Percentiles rank a stretch among this genome's conserved stretches.
Evolutionary conservation across 2,888 invertebrate species (phyloP).

Genomic region (Tiphia femorata): DNA sequence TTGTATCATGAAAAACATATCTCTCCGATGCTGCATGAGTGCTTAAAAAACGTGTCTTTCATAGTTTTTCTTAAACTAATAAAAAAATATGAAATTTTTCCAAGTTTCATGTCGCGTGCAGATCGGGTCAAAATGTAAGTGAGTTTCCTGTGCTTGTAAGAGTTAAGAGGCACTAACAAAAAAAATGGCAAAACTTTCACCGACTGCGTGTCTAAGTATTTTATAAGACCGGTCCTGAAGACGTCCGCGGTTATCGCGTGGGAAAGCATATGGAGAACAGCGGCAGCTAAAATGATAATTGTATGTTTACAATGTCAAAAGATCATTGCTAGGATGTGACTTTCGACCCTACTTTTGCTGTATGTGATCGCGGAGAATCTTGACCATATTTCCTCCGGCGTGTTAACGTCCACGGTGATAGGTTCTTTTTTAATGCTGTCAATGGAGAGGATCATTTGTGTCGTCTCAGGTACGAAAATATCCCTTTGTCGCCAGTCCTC

Average conservation of each 20-base stretch:
- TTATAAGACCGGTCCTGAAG: conserved; percentile 67
- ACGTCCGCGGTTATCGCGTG: conserved; percentile 68
- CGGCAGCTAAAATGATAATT: conserved; percentile 46
- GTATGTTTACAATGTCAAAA: background rate
- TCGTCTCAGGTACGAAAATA: background rate
- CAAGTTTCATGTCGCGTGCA: too few relatives aligned
- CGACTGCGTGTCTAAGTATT: conserved; percentile 51
- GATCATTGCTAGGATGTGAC: too few relatives aligned
- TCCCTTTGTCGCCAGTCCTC: conserved; percentile 23
- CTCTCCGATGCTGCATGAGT: too few relatives aligned
- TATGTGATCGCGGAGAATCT: background rate
- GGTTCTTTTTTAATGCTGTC: background rate
- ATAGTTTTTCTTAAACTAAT: too few relatives aligned
- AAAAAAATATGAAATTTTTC: too few relatives aligned
- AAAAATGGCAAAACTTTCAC: too few relatives aligned
- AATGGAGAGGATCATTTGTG: background rate
- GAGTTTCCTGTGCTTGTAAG: too few relatives aligned
- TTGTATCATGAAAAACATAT: too few relatives aligned
- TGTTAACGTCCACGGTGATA: conserved; percentile 8
- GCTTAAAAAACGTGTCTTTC: too few relatives aligned
- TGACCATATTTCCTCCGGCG: background rate
- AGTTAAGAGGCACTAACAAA: too few relatives aligned
- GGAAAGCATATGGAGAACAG: conserved; percentile 73
- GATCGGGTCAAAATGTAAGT: background rate
- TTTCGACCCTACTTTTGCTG: conserved; percentile 18